Base-by-base conservation (phyloP, 2,113 vertebrate species). In the Oreochromis aureus region DNA sequence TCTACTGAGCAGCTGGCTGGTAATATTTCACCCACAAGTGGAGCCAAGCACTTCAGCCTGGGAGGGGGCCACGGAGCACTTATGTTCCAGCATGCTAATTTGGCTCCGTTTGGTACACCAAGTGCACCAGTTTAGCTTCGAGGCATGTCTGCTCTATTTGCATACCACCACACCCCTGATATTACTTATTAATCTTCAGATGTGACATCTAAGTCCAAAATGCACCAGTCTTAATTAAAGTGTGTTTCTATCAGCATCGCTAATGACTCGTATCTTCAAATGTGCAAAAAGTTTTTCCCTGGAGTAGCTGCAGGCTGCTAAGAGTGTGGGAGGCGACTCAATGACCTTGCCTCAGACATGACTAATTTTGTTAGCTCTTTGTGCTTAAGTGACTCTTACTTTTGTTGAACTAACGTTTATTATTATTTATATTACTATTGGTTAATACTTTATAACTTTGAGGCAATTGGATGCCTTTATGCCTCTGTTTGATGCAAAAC, bases 61-160 rank as follows among this genome's bases (percentile, higher is more conserved):
- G 89, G 86, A 80, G 54, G 87, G 69, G 85, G 87, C 82, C 63
- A 89, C 8, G 2, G 51, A 81, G 86, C 89, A 87, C 86, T 93
- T 82, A 80, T 87, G 85, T 61, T 87, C 61, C 86, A 89, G 90
- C 91, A 92, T 94, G 82, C 85, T 90, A 89, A 94, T 94, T 90
- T 89, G 90, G 83, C 91, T 89, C 76, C 1, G n/a, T 86, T 86
- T n/a, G 24, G 83, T 86, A 89, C 12, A 86, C n/a, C 19, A 53
- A 58, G 46, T 84, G 86, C 78, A 90, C 85, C 83, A 85, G 76
- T 85, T 92, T 88, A 80, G 87, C 90, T 94, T 15, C 16, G 87
- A 97, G 92, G 87, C 92, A 89, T 90, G 93, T 94, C 93, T 94
- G 95, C 89, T 95, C 92, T 83, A 87, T 94, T 90, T 90, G 95